Evolutionary conservation across 2,888 invertebrate genomes (phyloP).

Genomic region (Caenorhabditis sulstoni): DNA sequence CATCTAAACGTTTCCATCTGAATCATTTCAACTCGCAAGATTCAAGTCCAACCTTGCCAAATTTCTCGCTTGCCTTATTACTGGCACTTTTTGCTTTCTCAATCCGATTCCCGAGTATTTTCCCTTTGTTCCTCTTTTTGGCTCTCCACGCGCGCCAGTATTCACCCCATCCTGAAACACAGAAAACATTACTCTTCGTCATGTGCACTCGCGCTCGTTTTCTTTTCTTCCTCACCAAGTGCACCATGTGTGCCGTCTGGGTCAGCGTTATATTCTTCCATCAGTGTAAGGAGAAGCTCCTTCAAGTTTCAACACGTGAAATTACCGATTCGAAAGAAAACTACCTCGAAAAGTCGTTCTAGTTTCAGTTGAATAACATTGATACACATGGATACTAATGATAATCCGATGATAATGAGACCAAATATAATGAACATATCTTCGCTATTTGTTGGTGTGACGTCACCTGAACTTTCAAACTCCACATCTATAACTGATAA

Average conservation of each 20-base stretch:
- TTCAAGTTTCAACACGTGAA: conserved; percentile 53
- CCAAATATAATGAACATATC: conserved; percentile 79
- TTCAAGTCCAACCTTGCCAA: conserved; percentile 4
- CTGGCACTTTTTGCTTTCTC: conserved; percentile 60
- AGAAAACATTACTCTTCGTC: conserved; percentile 38
- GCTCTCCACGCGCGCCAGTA: conserved; percentile 68
- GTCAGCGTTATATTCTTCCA: conserved; percentile 78
- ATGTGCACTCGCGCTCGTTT: conserved; percentile 27
- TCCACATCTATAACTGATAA: no score
- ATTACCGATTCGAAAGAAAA: neutral
- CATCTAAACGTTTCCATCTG: no score
- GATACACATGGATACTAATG: conserved; percentile 77
- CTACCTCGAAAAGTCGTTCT: conserved; percentile 68
- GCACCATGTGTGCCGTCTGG: conserved; percentile 69
- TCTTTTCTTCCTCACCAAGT: conserved; percentile 55
- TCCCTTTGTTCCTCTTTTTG: conserved; percentile 73
- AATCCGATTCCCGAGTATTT: conserved; percentile 50
- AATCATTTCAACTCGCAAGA: no score
- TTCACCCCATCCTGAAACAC: neutral
- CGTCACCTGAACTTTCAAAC: conserved; percentile 73
- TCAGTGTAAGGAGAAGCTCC: conserved; percentile 78
- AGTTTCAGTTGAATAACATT: conserved; percentile 76
- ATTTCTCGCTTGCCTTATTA: conserved; percentile 52
- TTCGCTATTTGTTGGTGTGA: conserved; percentile 79
- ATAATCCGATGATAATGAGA: conserved; percentile 79